Evolutionary conservation across 1,140 invertebrate genomes (phyloP), one percentile per base, ranked within the genome.

Genomic region (Leguminivora glycinivorella): DNA sequence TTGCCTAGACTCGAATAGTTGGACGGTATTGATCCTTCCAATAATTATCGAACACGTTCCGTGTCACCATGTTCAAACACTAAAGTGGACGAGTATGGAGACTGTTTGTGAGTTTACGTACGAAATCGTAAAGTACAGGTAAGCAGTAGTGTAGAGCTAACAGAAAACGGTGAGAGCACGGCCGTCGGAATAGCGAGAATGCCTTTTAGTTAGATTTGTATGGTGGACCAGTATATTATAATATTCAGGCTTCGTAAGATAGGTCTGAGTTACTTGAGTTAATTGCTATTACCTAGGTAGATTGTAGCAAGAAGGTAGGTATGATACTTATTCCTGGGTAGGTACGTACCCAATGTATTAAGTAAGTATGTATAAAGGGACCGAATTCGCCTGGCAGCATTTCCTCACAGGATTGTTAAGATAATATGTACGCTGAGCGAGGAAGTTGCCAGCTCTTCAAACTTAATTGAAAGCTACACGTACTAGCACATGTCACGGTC

Each of bases 1-100:
- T 89, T 87, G 83, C 82, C 68, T 72, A 89, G 83, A 77, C 81
- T 88, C 89, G 85, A 88, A 90, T 89, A 85, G 80, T 89, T 88
- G 83, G 80, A 83, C 82, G 83, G 79, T 90, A 91, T 91, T 91
- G 88, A 90, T 91, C 88, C 87, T 91, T 91, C 89, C 83, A 91
- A 91, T 91, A 91, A 91, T 91, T 90, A 91, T 91, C 85, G 89
- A 85, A 85, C 88, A 91, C 87, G 89, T 90, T 90, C 89, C 88
- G 85, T 90, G 88, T 90, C 85, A 88, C 87, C 80, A 89, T 85
- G 88, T 86, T 84, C 83, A 83, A 84, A 82, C 79, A 83, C 73
- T 83, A 87, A 87, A 84, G 87, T 84, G 79, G 83, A 85, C 82
- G 75, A 83, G 82, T 80, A 79, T 83, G 78, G 85, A 85, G 83